These are phyloP conservation scores for Chloropsis cyanopogon DNA, from an alignment of 2,113 vertebrate species.

Conservation along the genomic window DNA sequence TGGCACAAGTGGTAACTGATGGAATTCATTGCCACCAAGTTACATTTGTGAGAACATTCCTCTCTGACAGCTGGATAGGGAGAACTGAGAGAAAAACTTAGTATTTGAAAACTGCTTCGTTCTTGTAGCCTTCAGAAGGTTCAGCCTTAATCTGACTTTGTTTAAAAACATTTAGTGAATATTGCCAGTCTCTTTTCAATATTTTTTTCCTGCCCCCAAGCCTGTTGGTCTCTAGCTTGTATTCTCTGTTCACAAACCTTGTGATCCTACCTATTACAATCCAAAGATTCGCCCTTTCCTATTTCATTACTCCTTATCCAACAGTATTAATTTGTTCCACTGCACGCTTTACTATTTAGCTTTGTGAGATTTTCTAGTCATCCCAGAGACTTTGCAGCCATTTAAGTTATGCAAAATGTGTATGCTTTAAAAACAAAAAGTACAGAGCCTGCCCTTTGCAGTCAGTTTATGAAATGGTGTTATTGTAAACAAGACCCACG, in stretches of 20 bases:
- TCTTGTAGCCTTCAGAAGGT: slow-evolving; percentile 65
- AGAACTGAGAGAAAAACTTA: background rate
- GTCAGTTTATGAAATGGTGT: background rate
- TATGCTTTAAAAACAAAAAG: background rate
- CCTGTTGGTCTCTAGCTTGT: background rate
- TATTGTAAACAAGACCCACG: background rate
- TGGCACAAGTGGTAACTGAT: rapidly evolving
- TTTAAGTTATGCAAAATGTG: background rate
- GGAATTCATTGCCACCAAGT: background rate
- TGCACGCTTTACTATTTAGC: background rate
- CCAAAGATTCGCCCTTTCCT: background rate
- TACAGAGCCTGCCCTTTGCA: background rate
- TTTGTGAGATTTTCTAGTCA: background rate
- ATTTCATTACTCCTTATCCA: background rate
- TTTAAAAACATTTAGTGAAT: background rate
- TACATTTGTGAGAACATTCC: background rate
- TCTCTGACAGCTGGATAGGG: background rate
- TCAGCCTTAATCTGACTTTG: slow-evolving; percentile 64
- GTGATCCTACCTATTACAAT: background rate
- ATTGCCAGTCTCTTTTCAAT: background rate
- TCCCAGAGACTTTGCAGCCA: background rate
- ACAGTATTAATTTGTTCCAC: background rate
- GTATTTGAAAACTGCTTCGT: slow-evolving; percentile 77
- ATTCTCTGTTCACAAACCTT: background rate
- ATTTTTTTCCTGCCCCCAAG: background rate